phyloP scores from a whole-genome alignment of 2,113 vertebrate species.

The Cnemophilus loriae region DNA sequence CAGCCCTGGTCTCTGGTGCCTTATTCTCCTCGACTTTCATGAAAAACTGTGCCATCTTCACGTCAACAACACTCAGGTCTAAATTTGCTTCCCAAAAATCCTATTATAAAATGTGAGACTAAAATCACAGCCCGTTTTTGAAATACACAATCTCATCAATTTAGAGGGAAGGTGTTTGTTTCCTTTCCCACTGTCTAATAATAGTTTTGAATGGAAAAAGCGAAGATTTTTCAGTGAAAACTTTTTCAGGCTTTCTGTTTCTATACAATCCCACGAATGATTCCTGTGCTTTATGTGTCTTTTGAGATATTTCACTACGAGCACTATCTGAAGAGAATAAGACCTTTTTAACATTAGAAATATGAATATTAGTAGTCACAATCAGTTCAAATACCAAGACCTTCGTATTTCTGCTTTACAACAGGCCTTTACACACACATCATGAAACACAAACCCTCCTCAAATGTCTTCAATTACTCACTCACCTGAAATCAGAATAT shows the following conservation, averaged over 20 bases:
- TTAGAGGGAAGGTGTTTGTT: not conserved
- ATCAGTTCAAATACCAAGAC: not conserved
- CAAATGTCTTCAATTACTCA: not conserved
- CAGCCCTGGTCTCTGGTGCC: not conserved
- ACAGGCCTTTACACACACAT: not conserved
- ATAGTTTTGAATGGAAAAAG: slow-evolving; percentile 30
- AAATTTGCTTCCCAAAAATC: slow-evolving; percentile 67
- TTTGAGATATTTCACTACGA: not conserved
- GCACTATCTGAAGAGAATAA: not conserved
- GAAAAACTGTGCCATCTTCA: slow-evolving; percentile 58
- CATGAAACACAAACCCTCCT: not conserved
- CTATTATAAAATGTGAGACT: slow-evolving; percentile 61
- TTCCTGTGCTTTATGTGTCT: not conserved
- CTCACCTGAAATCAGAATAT: not conserved
- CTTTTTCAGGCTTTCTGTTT: not conserved
- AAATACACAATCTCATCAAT: not conserved
- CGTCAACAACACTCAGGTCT: slow-evolving; percentile 68
- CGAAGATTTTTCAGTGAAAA: not conserved
- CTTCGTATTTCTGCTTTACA: not conserved
- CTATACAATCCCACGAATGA: not conserved
- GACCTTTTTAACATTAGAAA: not conserved
- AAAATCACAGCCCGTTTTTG: slow-evolving; percentile 21
- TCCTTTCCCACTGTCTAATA: not conserved
- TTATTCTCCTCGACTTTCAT: slow-evolving; percentile 64
- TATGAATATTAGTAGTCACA: not conserved